Conservation (phyloP, 2,797 vertebrate genomes). For the Cyprinella venusta region DNA sequence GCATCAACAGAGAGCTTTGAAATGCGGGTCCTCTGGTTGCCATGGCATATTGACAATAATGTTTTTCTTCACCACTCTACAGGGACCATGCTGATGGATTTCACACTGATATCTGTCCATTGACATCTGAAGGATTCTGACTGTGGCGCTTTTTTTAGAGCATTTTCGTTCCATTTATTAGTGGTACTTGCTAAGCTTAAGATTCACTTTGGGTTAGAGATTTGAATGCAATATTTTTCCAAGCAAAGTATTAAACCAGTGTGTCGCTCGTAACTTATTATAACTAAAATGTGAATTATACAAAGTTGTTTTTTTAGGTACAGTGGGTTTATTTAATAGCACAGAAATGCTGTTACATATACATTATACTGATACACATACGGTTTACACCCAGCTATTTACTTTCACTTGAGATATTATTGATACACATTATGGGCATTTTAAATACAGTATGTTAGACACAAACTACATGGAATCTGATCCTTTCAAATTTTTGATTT, state of each 20-base stretch:
- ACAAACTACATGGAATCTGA: no score
- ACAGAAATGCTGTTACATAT: no score
- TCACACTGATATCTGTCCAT: conserved; percentile 29
- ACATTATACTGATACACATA: no score
- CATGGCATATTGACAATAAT: conserved; percentile 64
- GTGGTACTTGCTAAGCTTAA: neutral
- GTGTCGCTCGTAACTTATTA: neutral
- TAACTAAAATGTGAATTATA: no score
- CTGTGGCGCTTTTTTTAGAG: neutral
- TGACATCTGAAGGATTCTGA: conserved; percentile 12
- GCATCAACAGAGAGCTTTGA: conserved; percentile 44
- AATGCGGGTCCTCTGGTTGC: conserved; percentile 62
- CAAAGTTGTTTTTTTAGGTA: no score
- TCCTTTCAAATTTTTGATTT: no score
- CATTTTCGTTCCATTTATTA: conserved; percentile 3
- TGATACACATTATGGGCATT: no score
- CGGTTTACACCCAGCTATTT: no score
- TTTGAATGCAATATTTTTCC: neutral
- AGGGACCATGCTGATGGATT: conserved; percentile 21
- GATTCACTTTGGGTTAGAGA: neutral
- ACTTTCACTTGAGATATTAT: no score
- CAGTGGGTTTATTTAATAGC: no score
- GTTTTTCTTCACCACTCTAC: conserved; percentile 34
- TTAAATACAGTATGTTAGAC: no score
- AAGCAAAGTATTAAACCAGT: neutral